Evolutionary conservation across 2,888 invertebrate genomes (phyloP).

Genomic region (Belgica antarctica): DNA sequence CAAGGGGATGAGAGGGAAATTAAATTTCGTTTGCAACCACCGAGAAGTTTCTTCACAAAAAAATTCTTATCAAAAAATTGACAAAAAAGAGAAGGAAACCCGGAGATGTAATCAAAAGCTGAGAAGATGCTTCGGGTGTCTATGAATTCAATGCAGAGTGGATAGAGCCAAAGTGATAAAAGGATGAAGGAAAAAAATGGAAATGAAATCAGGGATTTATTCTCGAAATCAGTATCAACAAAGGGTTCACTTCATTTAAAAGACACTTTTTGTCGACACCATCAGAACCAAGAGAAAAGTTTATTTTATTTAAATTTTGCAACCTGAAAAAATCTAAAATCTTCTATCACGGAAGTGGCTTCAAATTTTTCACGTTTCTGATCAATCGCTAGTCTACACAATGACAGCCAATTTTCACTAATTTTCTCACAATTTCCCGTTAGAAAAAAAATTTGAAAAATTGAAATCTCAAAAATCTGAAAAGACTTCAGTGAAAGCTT

Average conservation of each 20-base stretch:
- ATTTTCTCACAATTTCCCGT: constrained; percentile 35
- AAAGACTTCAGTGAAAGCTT: too few species aligned
- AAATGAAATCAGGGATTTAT: constrained; percentile 32
- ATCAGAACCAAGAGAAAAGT: background rate
- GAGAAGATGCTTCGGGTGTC: constrained; percentile 28
- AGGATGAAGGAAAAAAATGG: constrained; percentile 2
- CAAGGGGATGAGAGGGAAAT: background rate
- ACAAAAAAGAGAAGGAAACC: background rate
- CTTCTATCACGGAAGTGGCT: background rate
- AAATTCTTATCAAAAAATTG: background rate
- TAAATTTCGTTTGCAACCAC: constrained; percentile 2
- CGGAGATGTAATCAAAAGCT: constrained; percentile 27
- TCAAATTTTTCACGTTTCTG: constrained; percentile 14
- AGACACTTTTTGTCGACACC: background rate
- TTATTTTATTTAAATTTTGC: constrained; percentile 7
- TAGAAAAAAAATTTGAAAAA: too few species aligned
- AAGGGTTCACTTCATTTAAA: background rate
- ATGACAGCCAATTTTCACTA: constrained; percentile 36
- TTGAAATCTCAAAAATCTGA: too few species aligned
- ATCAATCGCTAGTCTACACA: constrained; percentile 20
- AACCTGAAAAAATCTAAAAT: constrained; percentile 2
- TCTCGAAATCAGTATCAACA: background rate
- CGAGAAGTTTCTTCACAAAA: background rate
- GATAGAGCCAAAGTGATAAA: background rate
- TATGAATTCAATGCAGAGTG: constrained; percentile 3